Percentiles rank a stretch among this genome's conserved stretches.
Evolutionary conservation across 2,888 invertebrate genomes (phyloP).

Genomic region (Acronicta psi): DNA sequence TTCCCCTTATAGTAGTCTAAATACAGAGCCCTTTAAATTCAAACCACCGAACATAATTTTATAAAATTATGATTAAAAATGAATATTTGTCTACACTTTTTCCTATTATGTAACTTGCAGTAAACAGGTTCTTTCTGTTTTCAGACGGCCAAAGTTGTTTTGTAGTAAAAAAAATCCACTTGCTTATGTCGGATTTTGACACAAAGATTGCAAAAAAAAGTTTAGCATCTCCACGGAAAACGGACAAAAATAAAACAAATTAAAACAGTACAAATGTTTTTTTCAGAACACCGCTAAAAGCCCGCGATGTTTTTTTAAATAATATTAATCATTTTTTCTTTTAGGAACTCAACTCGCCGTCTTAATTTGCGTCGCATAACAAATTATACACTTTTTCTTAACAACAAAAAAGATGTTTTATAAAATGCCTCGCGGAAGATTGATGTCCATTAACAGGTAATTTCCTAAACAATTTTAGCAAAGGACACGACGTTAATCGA

Average conservation of each 20-base stretch:
- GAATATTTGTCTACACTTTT: too few species aligned
- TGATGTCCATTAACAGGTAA: conserved; percentile 78
- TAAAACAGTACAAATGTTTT: conserved; percentile 39
- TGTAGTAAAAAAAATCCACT: too few species aligned
- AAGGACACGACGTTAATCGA: conserved; percentile 62
- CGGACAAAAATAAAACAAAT: conserved; percentile 3
- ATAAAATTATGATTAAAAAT: too few species aligned
- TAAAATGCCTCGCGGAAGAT: conserved; percentile 73
- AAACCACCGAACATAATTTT: not conserved
- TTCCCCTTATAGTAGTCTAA: conserved; percentile 20
- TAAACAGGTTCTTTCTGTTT: too few species aligned
- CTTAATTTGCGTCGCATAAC: conserved; percentile 77
- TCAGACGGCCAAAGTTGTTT: too few species aligned
- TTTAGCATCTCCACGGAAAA: not conserved
- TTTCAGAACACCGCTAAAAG: conserved; percentile 37
- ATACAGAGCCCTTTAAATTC: not conserved
- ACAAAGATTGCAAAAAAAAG: too few species aligned
- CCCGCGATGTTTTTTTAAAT: conserved; percentile 52
- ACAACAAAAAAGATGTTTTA: conserved; percentile 66
- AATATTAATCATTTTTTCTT: conserved; percentile 68
- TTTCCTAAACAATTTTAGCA: conserved; percentile 70
- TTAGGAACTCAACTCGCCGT: conserved; percentile 67
- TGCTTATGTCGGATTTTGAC: too few species aligned
- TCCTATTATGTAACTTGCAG: too few species aligned
- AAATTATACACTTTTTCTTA: conserved; percentile 74